Evolutionary conservation across 2,888 invertebrate species (phyloP).

Genomic region (Leptinotarsa tumamoca): DNA sequence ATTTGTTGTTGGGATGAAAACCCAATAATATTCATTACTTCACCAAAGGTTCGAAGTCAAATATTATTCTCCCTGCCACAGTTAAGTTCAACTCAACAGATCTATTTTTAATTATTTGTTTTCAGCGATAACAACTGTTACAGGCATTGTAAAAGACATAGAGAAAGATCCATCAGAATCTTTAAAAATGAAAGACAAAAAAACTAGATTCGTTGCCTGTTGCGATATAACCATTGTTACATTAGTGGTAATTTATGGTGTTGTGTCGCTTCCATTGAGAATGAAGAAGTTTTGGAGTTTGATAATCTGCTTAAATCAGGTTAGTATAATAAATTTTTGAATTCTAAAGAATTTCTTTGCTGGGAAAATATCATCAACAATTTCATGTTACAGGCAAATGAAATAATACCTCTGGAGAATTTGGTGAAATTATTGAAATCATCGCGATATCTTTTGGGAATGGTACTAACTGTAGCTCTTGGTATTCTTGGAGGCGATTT

Average conservation of each 20-base stretch:
- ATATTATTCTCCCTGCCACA: too few relatives aligned
- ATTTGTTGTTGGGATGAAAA: too few relatives aligned
- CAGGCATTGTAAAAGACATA: conserved; percentile 48
- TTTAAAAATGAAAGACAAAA: conserved; percentile 48
- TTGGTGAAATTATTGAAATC: conserved; percentile 34
- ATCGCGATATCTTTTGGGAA: conserved; percentile 42
- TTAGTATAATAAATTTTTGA: conserved; percentile 30
- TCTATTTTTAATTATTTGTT: conserved; percentile 13
- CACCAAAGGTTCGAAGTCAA: too few relatives aligned
- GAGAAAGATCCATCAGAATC: conserved; percentile 50
- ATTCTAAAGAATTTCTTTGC: background rate
- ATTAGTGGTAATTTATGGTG: conserved; percentile 48
- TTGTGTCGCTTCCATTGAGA: conserved; percentile 48
- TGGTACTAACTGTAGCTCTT: conserved; percentile 26
- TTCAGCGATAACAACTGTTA: conserved; percentile 46
- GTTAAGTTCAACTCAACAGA: too few relatives aligned
- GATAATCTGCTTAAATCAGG: conserved; percentile 46
- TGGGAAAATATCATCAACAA: background rate
- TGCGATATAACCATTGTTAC: conserved; percentile 49
- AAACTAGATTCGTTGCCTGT: conserved; percentile 50
- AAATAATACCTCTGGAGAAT: conserved; percentile 43
- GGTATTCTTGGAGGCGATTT: conserved; percentile 47
- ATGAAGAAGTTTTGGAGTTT: conserved; percentile 49
- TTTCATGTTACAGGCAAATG: conserved; percentile 46
- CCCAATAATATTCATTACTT: too few relatives aligned